Evolutionary conservation across 2,888 invertebrate species (phyloP), one percentile per base, ranked within the genome.

Genomic region (Apotomis capreana): DNA sequence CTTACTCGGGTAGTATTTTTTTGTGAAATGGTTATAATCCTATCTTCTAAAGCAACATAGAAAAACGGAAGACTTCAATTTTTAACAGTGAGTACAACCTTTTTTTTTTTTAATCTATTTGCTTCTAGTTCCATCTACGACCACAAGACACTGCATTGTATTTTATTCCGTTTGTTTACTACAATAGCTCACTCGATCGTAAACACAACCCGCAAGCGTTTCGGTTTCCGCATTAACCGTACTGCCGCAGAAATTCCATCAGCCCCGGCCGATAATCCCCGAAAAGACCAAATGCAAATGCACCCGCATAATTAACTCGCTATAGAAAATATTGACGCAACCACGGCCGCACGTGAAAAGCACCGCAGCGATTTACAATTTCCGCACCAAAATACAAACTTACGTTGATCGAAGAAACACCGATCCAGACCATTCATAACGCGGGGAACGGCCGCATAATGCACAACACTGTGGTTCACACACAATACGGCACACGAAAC

Each of bases 371-470:
- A 84, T 85, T 84, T 76, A 81, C 81, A 83, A 85, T 85, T 84
- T 86, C 85, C 86, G 84, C 85, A 82, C 78, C 81, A 85, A 87
- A 88, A 87, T 85, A 84, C 83, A 83, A 83, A 86, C 93, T 93
- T 89, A 93, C 93, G 93, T 92, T 93, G 93, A 91, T 93, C 93
- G 90, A 93, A 93, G 90, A 93, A 93, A 87, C 93, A 92, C 87
- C 92, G 91, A 89, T 93, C 93, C 90, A 93, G 89, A 90, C 93
- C 93, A 93, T 92, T 93, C 93, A 93, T 93, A 89, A 92, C 93
- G 89, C 86, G 85, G 84, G 83, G 80, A 85, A 89, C 87, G 90
- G 89, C 90, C 86, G 88, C 92, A 93, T 93, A 91, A 87, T 91
- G 91, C 92, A 92, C 92, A 87, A 83, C 83, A 87, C 85, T 84